phyloP scores from a whole-genome alignment of 2,113 vertebrate species.

The Acrocephalus arundinaceus region DNA sequence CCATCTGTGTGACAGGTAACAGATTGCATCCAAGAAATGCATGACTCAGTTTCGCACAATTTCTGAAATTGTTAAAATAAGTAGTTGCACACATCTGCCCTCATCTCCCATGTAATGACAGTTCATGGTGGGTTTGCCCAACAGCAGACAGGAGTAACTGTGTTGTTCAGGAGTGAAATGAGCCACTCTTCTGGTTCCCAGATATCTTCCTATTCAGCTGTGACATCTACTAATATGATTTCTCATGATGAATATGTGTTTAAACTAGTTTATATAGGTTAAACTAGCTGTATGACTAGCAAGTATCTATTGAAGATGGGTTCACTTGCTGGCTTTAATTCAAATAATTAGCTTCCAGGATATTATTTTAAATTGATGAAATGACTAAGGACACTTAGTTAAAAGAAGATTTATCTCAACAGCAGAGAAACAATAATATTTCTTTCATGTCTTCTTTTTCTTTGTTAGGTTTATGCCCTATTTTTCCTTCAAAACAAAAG shows the following conservation, averaged over 20 bases:
- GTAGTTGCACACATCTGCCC: background rate
- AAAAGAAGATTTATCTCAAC: background rate
- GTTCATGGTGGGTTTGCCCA: background rate
- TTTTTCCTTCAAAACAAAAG: background rate
- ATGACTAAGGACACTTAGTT: background rate
- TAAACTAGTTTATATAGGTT: background rate
- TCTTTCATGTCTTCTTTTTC: background rate
- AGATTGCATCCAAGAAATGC: background rate
- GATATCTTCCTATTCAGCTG: background rate
- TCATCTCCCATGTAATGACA: background rate
- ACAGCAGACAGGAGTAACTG: background rate
- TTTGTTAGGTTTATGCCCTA: background rate
- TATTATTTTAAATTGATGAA: background rate
- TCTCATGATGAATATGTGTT: rapidly evolving
- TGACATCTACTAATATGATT: background rate
- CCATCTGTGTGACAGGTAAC: background rate
- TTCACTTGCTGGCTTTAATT: background rate
- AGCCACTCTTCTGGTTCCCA: background rate
- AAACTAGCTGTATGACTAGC: background rate
- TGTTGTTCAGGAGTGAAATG: background rate
- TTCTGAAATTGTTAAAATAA: background rate
- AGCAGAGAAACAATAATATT: background rate
- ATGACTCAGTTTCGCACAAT: background rate
- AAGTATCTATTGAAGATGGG: background rate
- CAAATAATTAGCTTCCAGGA: background rate